Evolutionary conservation across 2,797 vertebrate genomes (phyloP).

Genomic region (Saxicola maurus): DNA sequence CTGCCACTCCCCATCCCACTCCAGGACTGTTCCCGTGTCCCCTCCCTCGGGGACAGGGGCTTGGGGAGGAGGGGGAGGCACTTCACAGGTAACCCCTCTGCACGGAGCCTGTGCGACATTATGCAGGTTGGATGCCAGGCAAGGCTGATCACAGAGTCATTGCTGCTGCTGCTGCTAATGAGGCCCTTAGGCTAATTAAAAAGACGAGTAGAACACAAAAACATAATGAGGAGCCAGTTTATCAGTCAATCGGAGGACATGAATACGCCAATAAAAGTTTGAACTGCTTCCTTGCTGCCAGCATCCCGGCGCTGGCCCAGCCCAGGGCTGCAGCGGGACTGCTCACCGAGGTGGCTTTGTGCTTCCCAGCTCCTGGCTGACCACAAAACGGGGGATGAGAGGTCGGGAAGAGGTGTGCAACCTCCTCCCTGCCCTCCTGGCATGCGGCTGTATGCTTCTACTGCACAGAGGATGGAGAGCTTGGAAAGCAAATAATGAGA

Average conservation of each 20-base stretch:
- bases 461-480: background rate
- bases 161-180: constrained; percentile 57
- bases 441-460: rapidly evolving
- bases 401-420: rapidly evolving
- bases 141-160: constrained; percentile 56
- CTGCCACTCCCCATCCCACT: rapidly evolving
- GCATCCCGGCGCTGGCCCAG: background rate
- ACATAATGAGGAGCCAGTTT: constrained; percentile 34
- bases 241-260: constrained; percentile 36
- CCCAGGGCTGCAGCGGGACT: background rate
- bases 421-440: background rate
- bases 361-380: background rate
- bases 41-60: background rate
- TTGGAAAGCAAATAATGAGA: rapidly evolving
- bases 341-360: background rate
- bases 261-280: constrained; percentile 23
- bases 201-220: constrained; percentile 35
- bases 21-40: background rate
- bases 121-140: constrained; percentile 43
- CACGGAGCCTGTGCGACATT: background rate
- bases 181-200: constrained; percentile 52
- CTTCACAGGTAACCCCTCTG: constrained; percentile 2
- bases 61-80: background rate
- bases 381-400: background rate
- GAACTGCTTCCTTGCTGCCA: constrained; percentile 16